Percentiles rank a stretch among this genome's conserved stretches.
Evolutionary conservation across 1,140 invertebrate genomes (phyloP).

Genomic region (Philaenus spumarius): DNA sequence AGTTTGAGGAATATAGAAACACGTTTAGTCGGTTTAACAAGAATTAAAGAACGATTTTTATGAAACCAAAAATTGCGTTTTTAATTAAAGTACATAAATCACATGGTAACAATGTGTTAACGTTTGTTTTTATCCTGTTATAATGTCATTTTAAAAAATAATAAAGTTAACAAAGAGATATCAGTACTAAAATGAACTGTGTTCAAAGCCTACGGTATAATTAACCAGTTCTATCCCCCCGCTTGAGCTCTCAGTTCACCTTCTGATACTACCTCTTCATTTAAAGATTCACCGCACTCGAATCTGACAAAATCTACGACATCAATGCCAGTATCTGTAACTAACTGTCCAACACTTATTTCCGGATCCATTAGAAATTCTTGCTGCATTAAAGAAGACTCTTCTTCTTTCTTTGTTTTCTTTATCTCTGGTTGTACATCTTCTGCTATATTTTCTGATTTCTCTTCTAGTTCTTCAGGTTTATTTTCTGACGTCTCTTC

Average conservation of each 20-base stretch:
- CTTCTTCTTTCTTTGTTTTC: slow-evolving; percentile 53
- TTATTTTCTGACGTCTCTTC: not conserved
- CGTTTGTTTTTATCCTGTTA: no score
- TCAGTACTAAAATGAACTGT: no score
- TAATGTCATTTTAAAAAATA: no score
- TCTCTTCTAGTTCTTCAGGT: not conserved
- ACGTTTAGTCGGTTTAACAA: no score
- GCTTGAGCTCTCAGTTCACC: not conserved
- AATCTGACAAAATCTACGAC: slow-evolving; percentile 30
- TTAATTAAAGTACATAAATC: no score
- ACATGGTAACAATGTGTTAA: no score
- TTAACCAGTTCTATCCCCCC: slow-evolving; percentile 3
- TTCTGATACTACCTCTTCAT: not conserved
- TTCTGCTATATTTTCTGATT: not conserved
- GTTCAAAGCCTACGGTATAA: no score
- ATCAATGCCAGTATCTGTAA: slow-evolving; percentile 41
- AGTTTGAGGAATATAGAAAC: no score
- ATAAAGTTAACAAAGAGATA: no score
- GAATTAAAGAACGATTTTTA: no score
- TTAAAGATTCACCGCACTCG: slow-evolving; percentile 28
- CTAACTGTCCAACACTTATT: slow-evolving; percentile 62
- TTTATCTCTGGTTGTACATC: not conserved
- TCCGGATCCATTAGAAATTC: slow-evolving; percentile 77
- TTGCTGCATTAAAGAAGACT: slow-evolving; percentile 71
- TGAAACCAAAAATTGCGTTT: no score